Evolutionary conservation across 2,797 vertebrate genomes (phyloP), one percentile per base, ranked within the genome.

Genomic region (Phaenicophaeus curvirostris): DNA sequence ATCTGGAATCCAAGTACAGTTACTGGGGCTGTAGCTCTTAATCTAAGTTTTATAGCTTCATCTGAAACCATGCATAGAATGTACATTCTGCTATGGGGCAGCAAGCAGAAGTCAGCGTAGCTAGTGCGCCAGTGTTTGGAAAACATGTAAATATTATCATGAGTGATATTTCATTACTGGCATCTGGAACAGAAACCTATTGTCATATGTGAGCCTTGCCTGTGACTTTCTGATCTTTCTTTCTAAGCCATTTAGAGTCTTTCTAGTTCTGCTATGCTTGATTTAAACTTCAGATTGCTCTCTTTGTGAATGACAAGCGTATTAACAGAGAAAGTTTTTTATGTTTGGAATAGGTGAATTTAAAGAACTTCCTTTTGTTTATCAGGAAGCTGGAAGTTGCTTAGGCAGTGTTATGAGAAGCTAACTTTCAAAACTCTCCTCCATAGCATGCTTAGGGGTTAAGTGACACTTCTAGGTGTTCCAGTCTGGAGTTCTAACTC

Each of bases 401-500:
- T 67, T 50, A 71, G 41, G 39, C 8, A 17, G 15, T 55, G 13
- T 62, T 71, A 28, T 33, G 31, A 59, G 57, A 67, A 74, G 8
- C 25, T 63, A 5, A 31, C 28, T 89, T 83, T 67, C 21, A 50
- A 74, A 77, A 67, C 12, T 57, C 20, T 20, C 15, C 15, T 89
- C 81, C 4, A 0, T 59, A 14, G 8, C 1, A 0, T 65, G 25
- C 17, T 67, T 15, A 42, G 67, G 41, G 51, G 41, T 67, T 79
- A 78, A 31, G 13, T 58, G 48, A 53, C 28, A 11, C 25, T 59
- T 74, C 35, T 55, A 17, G 8, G 4, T 71, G 16, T 48, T 69
- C 42, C 30, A 35, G 17, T 73, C 11, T 51, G 14, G 41, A 41
- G 53, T 81, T 88, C 33, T 86, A 85, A 59, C 50, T 57, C 46